These are phyloP conservation scores for Platalea minor DNA, from an alignment of 2,797 vertebrate genomes.

Conservation along the genomic window DNA sequence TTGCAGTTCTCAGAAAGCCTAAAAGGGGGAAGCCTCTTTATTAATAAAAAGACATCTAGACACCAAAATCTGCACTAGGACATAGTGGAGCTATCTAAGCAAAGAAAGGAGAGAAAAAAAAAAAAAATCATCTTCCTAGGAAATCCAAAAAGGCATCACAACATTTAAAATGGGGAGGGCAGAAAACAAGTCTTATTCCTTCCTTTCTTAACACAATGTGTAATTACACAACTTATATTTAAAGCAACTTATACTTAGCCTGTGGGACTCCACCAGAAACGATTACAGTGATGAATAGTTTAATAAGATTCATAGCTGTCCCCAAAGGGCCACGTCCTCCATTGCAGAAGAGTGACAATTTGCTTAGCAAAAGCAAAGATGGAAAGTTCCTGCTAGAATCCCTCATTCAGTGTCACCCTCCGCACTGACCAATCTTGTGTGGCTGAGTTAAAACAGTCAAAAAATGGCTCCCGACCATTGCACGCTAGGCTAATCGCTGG, in stretches of 20 bases:
- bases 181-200: neutral
- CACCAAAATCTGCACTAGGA: neutral
- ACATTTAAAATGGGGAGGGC: neutral
- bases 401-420: neutral
- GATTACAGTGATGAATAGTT: neutral
- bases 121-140: neutral
- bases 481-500: neutral
- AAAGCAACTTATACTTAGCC: neutral
- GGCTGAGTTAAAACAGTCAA: neutral
- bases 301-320: neutral
- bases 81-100: neutral
- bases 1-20: slow-evolving; percentile 28
- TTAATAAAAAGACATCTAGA: neutral
- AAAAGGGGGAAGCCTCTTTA: neutral
- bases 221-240: neutral
- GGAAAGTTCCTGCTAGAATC: neutral
- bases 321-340: neutral
- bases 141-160: neutral
- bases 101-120: neutral
- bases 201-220: neutral
- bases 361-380: neutral
- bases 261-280: neutral
- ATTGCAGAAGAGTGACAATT: neutral
- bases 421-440: rapidly evolving
- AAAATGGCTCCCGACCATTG: neutral